A percentile compares a stretch with the other conserved stretches of the same genome.
Evolutionary conservation across 2,113 vertebrate genomes (phyloP).

Genomic region (Nesoenas mayeri): DNA sequence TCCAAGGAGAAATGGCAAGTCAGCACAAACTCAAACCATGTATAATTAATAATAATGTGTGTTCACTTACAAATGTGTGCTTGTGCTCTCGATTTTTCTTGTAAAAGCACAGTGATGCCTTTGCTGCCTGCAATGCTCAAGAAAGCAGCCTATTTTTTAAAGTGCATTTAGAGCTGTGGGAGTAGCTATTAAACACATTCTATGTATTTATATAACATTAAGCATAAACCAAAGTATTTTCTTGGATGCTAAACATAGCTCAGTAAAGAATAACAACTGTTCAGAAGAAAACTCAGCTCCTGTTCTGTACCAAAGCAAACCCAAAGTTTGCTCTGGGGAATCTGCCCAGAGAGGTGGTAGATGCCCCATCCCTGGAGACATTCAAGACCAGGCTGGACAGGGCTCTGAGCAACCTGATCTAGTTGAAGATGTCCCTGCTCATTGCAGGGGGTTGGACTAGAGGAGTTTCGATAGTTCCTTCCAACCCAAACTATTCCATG

Average conservation of each 20-base stretch:
- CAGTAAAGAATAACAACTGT: neutral
- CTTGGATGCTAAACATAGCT: neutral
- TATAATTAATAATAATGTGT: neutral
- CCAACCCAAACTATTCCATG: neutral
- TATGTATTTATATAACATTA: neutral
- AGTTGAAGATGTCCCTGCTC: neutral
- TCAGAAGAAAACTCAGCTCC: neutral
- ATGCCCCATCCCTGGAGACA: neutral
- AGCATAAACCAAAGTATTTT: neutral
- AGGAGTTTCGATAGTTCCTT: neutral
- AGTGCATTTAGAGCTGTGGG: neutral
- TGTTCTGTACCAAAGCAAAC: neutral
- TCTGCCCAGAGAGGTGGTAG: neutral
- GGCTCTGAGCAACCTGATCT: neutral
- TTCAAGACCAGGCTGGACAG: fast-evolving
- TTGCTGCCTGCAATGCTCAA: neutral
- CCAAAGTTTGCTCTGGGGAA: neutral
- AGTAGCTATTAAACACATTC: neutral
- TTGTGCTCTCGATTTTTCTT: neutral
- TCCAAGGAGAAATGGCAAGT: neutral
- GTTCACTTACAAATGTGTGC: neutral
- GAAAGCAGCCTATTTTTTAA: neutral
- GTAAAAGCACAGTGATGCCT: neutral
- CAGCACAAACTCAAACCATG: neutral
- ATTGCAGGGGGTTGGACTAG: neutral